A percentile compares a stretch with the other conserved stretches of the same genome.
phyloP scores from a whole-genome alignment of 30 jellyfish, hydroid and myxozoan species.

The Nemopilema nomurai region DNA sequence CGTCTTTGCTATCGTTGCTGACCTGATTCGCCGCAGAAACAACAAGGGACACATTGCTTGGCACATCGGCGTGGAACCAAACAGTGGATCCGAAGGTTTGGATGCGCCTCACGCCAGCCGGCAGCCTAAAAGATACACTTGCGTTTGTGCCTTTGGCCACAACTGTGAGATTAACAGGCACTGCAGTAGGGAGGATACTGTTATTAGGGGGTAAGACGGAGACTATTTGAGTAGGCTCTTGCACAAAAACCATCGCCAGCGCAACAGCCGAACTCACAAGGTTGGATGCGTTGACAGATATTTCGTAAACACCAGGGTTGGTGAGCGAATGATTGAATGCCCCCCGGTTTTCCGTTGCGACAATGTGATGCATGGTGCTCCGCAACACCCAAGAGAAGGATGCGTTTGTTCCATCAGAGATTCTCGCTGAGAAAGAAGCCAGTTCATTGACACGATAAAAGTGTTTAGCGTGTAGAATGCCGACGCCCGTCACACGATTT shows the following conservation, averaged over 20 bases:
- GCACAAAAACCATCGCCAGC: constrained; percentile 12
- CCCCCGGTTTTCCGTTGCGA: neutral
- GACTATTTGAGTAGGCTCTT: constrained; percentile 25
- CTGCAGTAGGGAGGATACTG: constrained; percentile 36
- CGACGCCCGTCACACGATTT: constrained; percentile 1
- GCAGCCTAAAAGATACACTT: neutral
- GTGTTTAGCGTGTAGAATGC: neutral
- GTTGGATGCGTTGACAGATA: constrained; percentile 51
- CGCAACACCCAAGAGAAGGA: constrained; percentile 31
- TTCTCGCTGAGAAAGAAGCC: constrained; percentile 6
- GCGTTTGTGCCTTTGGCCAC: constrained; percentile 24
- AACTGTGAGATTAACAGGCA: constrained; percentile 1
- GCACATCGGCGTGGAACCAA: neutral
- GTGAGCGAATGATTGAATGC: neutral
- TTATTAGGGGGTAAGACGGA: neutral
- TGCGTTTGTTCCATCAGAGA: constrained; percentile 42
- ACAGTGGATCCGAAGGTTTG: neutral
- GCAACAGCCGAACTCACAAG: constrained; percentile 8
- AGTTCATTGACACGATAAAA: neutral
- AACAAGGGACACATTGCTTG: neutral
- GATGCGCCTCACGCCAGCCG: neutral
- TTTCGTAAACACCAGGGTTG: constrained; percentile 21
- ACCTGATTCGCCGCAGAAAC: constrained; percentile 42
- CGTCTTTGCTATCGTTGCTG: constrained; percentile 2
- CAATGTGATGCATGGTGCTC: neutral